These are phyloP conservation scores for Cecidostiba fungosa DNA, from an alignment of 2,888 invertebrate species.

Conservation along the genomic window DNA sequence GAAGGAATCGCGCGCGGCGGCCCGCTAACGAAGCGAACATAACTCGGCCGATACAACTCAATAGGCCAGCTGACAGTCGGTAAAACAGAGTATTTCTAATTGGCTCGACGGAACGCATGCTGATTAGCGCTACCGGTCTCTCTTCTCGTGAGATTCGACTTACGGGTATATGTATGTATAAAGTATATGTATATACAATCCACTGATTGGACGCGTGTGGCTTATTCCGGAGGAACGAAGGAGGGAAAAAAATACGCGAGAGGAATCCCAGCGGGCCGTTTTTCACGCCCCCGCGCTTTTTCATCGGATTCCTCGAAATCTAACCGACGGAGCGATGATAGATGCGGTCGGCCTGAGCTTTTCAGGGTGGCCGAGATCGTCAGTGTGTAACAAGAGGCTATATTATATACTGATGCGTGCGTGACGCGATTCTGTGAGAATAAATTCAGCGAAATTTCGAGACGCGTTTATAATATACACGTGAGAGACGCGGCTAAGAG, in stretches of 20 bases:
- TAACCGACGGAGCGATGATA: not conserved
- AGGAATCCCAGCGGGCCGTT: slow-evolving; percentile 61
- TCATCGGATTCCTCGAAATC: slow-evolving; percentile 25
- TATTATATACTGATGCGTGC: not conserved
- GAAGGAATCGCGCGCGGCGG: slow-evolving; percentile 59
- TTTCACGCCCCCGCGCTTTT: slow-evolving; percentile 49
- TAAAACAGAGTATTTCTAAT: slow-evolving; percentile 80
- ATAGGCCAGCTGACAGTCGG: slow-evolving; percentile 78
- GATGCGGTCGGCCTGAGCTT: not conserved
- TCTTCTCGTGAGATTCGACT: not conserved
- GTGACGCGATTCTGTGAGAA: not conserved
- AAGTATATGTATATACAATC: not conserved
- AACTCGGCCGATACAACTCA: slow-evolving; percentile 80
- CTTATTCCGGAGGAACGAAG: not conserved
- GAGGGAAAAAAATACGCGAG: not conserved
- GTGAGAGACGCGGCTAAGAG: not conserved
- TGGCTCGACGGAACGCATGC: slow-evolving; percentile 78
- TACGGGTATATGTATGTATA: not conserved
- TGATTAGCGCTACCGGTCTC: slow-evolving; percentile 77
- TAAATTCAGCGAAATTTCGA: not conserved
- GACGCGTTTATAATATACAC: not conserved
- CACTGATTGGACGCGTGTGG: slow-evolving; percentile 21
- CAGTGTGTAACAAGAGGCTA: not conserved
- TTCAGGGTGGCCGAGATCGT: slow-evolving; percentile 29
- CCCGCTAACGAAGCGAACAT: slow-evolving; percentile 78